Conservation (phyloP, 2,888 invertebrate genomes). For the Tachina fera region DNA sequence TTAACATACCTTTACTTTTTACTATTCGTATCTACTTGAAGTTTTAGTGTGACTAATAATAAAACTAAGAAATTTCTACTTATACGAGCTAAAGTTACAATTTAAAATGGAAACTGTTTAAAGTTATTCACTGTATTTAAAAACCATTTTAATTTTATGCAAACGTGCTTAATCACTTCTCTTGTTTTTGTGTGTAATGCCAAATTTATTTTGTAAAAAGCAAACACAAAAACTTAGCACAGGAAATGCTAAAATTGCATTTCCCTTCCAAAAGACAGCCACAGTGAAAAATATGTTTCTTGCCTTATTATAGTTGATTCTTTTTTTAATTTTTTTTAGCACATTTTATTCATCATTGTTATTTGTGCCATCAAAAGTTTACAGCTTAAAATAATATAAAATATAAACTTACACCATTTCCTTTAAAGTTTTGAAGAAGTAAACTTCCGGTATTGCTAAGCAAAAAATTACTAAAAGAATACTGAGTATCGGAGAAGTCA, state of each 20-base stretch:
- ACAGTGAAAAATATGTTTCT: slow-evolving; percentile 44
- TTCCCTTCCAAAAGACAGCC: slow-evolving; percentile 43
- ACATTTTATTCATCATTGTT: slow-evolving; percentile 40
- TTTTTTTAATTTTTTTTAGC: not conserved
- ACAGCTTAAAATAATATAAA: slow-evolving; percentile 23
- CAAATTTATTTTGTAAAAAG: not conserved
- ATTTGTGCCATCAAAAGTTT: slow-evolving; percentile 36
- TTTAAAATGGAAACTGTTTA: no score
- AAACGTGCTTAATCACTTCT: not conserved
- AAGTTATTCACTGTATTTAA: not conserved
- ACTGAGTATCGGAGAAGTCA: no score
- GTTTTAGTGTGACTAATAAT: no score
- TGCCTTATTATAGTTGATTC: slow-evolving; percentile 11
- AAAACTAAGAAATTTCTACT: no score
- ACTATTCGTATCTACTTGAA: no score
- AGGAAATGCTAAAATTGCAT: slow-evolving; percentile 64
- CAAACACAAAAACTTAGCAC: not conserved
- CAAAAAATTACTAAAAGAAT: no score
- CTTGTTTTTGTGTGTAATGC: not conserved
- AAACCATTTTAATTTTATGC: not conserved
- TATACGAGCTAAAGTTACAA: no score
- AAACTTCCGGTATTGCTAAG: no score
- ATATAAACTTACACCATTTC: slow-evolving; percentile 20
- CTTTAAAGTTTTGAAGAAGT: not conserved
- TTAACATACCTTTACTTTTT: no score